Base-by-base conservation (phyloP, 1,140 invertebrate genomes). In the Triops longicaudatus region DNA sequence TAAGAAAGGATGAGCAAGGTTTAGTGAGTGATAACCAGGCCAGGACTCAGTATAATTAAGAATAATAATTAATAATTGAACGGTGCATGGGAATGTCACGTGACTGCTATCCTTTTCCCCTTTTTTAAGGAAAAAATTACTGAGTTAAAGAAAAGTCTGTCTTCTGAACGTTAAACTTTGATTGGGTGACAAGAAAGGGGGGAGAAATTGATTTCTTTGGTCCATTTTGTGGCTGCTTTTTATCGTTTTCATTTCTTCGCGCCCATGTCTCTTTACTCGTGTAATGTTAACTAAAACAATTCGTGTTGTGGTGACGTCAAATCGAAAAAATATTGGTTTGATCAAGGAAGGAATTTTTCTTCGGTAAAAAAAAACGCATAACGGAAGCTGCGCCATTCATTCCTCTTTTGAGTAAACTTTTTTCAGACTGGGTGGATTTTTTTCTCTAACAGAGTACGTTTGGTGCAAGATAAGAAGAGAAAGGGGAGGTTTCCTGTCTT, bases 21-120 rank as follows among this genome's bases (percentile, higher is more conserved):
- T 9, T 63, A 63, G 50, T 63, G 50, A 63, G 50, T 63, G 50
- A 63, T 63, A 22, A 37, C 22, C 14, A 63, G 50, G 50, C 50
- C 50, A 63, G 50, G 50, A 63, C 50, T 63, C 50, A 63, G 50
- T 63, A 63, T 63, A 63, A 63, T 63, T 22, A 37, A 37, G 31
- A 37, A 37, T 37, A 37, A 37, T 37, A 37, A 37, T 37, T 37
- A 37, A 37, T 37, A 37, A 37, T 37, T 37, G 31, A 63, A 63
- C 50, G 50, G 50, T 63, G 50, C 50, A 63, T 63, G 50, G 50
- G 50, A 63, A 63, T 63, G 50, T 63, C 50, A 63, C 22, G 50
- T 63, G 50, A 63, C 50, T 63, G 50, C 50, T 63, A 63, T 63
- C 50, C 50, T 63, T n/a, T 22, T 14, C 44, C 50, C 50, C 31